These are phyloP conservation scores for Glaucomys volans DNA, from an alignment of 2,113 vertebrate species.

Conservation along the genomic window DNA sequence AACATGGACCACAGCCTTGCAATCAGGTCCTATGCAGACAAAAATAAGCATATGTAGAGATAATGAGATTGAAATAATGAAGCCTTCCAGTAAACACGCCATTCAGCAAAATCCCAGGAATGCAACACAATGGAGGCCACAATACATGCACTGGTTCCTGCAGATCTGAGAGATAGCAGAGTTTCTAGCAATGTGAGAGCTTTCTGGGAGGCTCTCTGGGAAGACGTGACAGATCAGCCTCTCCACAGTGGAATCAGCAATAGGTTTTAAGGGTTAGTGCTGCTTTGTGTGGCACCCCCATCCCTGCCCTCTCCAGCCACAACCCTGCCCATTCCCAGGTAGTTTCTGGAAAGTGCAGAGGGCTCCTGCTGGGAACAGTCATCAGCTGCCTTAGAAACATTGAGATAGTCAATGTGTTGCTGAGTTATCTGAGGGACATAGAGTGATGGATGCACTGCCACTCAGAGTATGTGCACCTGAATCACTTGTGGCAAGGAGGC, in stretches of 20 bases:
- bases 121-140: background rate
- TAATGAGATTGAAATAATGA: conserved; percentile 24
- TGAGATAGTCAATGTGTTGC: background rate
- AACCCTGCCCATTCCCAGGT: background rate
- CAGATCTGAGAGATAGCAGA: background rate
- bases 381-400: background rate
- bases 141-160: accelerated
- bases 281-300: background rate
- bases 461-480: background rate
- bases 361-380: background rate
- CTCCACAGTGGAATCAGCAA: background rate
- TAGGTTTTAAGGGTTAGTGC: background rate
- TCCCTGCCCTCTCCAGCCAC: no score
- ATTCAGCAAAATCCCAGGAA: background rate
- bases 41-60: background rate
- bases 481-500: background rate
- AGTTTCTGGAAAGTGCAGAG: background rate
- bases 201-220: background rate
- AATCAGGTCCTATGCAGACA: background rate
- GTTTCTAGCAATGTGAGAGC: background rate
- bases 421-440: background rate
- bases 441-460: background rate
- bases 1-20: background rate
- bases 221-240: background rate
- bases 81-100: background rate